These are phyloP conservation scores for Podotricha telesiphe DNA, from an alignment of 2,888 invertebrate genomes.

Conservation along the genomic window DNA sequence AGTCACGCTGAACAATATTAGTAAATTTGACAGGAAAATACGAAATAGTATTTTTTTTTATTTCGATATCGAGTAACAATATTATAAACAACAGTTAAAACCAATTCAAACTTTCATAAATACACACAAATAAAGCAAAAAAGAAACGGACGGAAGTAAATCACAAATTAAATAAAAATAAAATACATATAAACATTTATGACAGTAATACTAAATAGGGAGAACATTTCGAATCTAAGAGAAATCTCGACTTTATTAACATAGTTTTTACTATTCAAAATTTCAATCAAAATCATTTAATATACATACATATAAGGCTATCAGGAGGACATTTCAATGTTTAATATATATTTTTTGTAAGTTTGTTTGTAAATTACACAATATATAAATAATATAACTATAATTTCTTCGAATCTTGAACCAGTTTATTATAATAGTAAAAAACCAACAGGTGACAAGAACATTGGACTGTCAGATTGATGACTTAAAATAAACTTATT, in stretches of 20 bases:
- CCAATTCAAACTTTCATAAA: constrained; percentile 5
- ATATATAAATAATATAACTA: no score
- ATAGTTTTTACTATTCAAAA: not conserved
- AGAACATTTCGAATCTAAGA: not conserved
- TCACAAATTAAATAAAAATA: constrained; percentile 28
- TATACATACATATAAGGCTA: no score
- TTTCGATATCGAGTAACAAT: not conserved
- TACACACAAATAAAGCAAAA: constrained; percentile 24
- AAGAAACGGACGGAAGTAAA: constrained; percentile 42
- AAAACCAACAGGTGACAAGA: not conserved
- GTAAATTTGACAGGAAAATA: no score
- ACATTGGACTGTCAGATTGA: not conserved
- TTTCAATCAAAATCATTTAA: no score
- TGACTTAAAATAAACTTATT: not conserved
- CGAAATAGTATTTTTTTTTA: no score
- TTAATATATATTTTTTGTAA: no score
- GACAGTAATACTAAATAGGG: not conserved
- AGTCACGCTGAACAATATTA: no score
- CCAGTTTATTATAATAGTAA: no score
- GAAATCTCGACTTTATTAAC: not conserved
- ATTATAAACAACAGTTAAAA: constrained; percentile 9
- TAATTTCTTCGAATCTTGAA: no score
- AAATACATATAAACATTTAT: not conserved
- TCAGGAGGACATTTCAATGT: no score
- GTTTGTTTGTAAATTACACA: no score